Evolutionary conservation across 2,797 vertebrate genomes (phyloP), one percentile per base, ranked within the genome.

Genomic region (Chaetodon trifasciatus): DNA sequence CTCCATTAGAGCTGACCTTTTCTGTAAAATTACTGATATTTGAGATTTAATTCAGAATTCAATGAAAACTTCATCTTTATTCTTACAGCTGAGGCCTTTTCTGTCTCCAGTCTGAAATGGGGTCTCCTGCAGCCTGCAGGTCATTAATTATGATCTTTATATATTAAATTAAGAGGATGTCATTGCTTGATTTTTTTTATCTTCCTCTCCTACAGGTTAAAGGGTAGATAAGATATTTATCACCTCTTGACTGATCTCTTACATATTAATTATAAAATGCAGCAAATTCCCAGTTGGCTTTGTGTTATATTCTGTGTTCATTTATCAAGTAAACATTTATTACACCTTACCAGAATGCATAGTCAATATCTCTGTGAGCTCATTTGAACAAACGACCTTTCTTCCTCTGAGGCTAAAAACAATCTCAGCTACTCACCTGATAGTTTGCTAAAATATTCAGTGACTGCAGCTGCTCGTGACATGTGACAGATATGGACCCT

Each of bases 1-100:
- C 93, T 95, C 93, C 91, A 95, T 96, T 95, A 96, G 93, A 88
- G 88, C 87, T 96, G 95, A 96, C 95, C 95, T 96, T 96, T 96
- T 91, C 92, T 93, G 92, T 92, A 93, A 94, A 93, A 96, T 95
- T 94, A 95, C 95, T 94, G 94, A 95, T 96, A 96, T 95, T 95
- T 96, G 92, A 95, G 92, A 93, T 94, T 95, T 95, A 93, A 95
- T 95, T 95, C 90, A 60, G 76, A 95, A 94, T 94, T 94, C 92
- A 92, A 94, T 94, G 93, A 95, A 95, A 96, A 94, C 91, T 93
- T 95, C 87, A 89, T 92, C 93, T 94, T 94, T 92, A 92, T 93
- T 93, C 91, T 86, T 91, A 89, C 80, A 82, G 92, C 89, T 82
- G 64, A 76, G 90, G 80, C 89, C 91, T 89, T 94, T 91, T 92